These are phyloP conservation scores for Scaptomyza pallida DNA, from an alignment of 1,140 invertebrate genomes.

Conservation along the genomic window DNA sequence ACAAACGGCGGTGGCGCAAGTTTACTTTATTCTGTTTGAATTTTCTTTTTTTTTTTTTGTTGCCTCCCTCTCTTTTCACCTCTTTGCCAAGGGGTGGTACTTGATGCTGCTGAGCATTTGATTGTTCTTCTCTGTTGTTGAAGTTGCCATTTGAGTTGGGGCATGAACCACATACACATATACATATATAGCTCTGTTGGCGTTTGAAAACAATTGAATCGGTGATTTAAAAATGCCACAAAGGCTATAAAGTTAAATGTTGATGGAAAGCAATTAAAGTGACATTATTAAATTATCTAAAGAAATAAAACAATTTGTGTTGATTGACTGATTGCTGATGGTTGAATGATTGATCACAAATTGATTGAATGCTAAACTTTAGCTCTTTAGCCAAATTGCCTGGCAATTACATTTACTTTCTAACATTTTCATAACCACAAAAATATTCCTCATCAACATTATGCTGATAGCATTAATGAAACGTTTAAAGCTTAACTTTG, in stretches of 20 bases:
- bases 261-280: not conserved
- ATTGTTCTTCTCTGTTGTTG: slow-evolving; percentile 26
- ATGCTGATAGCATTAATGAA: not conserved
- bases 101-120: slow-evolving; percentile 20
- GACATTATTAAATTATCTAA: not conserved
- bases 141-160: not conserved
- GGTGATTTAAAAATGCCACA: not conserved
- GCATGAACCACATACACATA: not conserved
- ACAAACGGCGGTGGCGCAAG: slow-evolving; percentile 17
- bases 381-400: not conserved
- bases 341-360: not conserved
- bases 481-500: not conserved
- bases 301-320: not conserved
- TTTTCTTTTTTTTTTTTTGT: too few relatives aligned
- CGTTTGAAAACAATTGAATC: not conserved
- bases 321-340: not conserved
- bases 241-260: not conserved
- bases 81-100: not conserved
- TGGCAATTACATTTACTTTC: not conserved
- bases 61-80: too few relatives aligned
- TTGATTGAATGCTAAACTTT: not conserved
- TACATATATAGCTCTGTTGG: not conserved
- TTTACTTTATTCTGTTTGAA: slow-evolving; percentile 51
- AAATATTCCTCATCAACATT: too few relatives aligned
- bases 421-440: too few relatives aligned